phyloP scores from a whole-genome alignment of 2,113 vertebrate genomes.

The Perccottus glenii region DNA sequence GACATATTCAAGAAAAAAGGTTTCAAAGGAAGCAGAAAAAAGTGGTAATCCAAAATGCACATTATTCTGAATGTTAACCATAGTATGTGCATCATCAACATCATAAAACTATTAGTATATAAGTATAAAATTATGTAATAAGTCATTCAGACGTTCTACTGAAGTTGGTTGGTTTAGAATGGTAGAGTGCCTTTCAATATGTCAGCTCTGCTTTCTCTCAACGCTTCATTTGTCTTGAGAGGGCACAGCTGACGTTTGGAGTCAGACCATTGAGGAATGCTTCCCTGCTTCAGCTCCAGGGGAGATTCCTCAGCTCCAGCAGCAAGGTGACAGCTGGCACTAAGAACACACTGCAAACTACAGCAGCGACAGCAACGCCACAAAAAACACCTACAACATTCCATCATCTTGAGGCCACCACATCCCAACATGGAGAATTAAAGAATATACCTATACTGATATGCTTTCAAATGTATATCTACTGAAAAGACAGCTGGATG shows the following conservation, averaged over 20 bases:
- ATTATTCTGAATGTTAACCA: too few relatives aligned
- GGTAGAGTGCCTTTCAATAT: conserved; percentile 46
- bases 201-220: conserved; percentile 60
- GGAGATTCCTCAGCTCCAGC: conserved; percentile 70
- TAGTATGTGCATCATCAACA: too few relatives aligned
- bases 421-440: conserved; percentile 20
- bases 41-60: too few relatives aligned
- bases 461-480: background rate
- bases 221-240: conserved; percentile 64
- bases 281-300: conserved; percentile 64
- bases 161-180: conserved; percentile 48
- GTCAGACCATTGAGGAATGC: conserved; percentile 66
- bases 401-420: conserved; percentile 13
- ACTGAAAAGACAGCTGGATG: conserved; percentile 11
- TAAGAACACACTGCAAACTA: conserved; percentile 54
- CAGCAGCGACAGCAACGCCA: conserved; percentile 44
- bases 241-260: conserved; percentile 61
- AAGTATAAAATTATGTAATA: background rate
- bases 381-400: background rate
- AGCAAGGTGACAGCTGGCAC: conserved; percentile 74
- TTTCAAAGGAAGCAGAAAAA: too few relatives aligned
- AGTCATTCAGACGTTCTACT: conserved; percentile 8
- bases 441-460: too few relatives aligned
- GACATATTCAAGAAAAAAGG: too few relatives aligned
- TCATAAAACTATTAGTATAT: too few relatives aligned